Evolutionary conservation across 2,113 vertebrate species (phyloP).

Genomic region (Heliornis fulica): DNA sequence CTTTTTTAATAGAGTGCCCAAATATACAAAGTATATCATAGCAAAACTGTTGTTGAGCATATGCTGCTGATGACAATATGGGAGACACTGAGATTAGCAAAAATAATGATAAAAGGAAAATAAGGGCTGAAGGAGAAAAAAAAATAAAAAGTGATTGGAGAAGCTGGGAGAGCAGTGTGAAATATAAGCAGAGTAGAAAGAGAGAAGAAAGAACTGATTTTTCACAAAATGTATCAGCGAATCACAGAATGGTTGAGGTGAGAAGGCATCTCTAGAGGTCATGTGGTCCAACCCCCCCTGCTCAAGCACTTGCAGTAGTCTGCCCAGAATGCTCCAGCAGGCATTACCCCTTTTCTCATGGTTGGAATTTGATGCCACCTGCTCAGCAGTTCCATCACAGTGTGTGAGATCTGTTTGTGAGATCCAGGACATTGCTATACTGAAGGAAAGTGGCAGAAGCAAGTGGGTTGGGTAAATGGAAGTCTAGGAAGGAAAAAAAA

Average conservation of each 20-base stretch:
- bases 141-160: neutral
- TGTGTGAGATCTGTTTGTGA: neutral
- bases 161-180: neutral
- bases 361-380: neutral
- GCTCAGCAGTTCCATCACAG: neutral
- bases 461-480: neutral
- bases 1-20: neutral
- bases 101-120: neutral
- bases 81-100: neutral
- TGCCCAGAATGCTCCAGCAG: neutral
- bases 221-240: neutral
- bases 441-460: neutral
- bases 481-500: neutral
- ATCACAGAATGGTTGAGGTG: neutral
- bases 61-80: neutral
- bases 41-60: neutral
- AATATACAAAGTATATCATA: neutral
- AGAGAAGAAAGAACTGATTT: neutral
- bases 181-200: neutral
- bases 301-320: neutral
- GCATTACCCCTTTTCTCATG: neutral
- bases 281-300: neutral
- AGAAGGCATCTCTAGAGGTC: neutral
- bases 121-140: neutral
- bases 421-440: neutral